Evolutionary conservation across 2,113 vertebrate species (phyloP), one percentile per base, ranked within the genome.

Genomic region (Coryphaenoides rupestris): DNA sequence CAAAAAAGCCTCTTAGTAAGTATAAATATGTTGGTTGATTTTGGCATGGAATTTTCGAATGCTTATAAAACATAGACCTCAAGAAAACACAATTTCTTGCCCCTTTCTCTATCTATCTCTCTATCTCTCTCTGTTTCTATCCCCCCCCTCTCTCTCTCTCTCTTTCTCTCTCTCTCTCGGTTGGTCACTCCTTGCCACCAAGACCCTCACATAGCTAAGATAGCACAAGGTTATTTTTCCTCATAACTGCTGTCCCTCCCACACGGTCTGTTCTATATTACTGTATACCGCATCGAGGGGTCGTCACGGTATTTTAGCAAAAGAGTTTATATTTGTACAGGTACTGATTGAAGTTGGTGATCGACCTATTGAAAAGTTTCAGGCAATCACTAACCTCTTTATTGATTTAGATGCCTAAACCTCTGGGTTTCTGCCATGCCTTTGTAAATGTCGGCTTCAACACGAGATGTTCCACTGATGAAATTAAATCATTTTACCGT

Each of bases 321-420:
- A n/a, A 65, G 68, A 59, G 68, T 61, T 63, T 19, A 60, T 65
- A 66, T 79, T 70, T 55, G 68, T 76, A 79, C 74, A 65, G 74
- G 74, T 76, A 66, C 77, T 66, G 61, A 65, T 67, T 67, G 60
- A 74, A 69, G 73, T 77, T 65, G 78, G 66, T 65, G 78, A 63
- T 57, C 65, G 26, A 60, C 21, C 45, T 21, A 23, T 47, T 64
- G 60, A 79, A 74, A 75, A 75, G 77, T 74, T 85, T 81, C 79
- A 88, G 87, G 88, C 87, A 83, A 89, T 90, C 87, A 87, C 80
- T 76, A 78, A 78, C 64, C 72, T 87, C 78, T 88, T 88, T 86
- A 90, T 90, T 87, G 84, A 87, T 88, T 89, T 89, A 65, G 86
- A 89, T 87, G 86, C 87, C 87, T 87, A 86, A 82, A 58, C 76